These are phyloP conservation scores for Cichlasoma orientale DNA, from an alignment of 2,797 vertebrate species.

Conservation along the genomic window DNA sequence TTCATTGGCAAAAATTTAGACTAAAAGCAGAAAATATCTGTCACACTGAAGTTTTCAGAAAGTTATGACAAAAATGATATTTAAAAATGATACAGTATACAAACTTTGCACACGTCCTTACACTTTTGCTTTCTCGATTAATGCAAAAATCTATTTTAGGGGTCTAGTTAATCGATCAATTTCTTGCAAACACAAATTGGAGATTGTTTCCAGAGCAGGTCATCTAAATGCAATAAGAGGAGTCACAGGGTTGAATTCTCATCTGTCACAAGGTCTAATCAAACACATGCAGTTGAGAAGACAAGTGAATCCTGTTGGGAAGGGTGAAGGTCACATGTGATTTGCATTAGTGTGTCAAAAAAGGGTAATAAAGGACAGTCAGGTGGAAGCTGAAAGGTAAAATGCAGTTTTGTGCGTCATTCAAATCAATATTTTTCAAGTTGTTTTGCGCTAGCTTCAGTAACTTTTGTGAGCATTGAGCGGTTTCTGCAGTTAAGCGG, in stretches of 20 bases:
- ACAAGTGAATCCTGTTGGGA: slow-evolving; percentile 28
- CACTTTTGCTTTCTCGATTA: not conserved
- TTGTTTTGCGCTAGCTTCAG: not conserved
- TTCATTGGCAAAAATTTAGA: not conserved
- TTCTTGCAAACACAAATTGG: slow-evolving; percentile 19
- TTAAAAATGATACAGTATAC: not conserved
- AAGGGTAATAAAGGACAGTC: not conserved
- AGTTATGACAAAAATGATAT: not conserved
- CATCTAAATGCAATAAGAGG: slow-evolving; percentile 58
- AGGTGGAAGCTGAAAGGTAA: not conserved
- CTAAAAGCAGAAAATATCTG: not conserved
- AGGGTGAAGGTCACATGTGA: slow-evolving; percentile 40
- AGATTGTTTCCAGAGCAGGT: slow-evolving; percentile 14
- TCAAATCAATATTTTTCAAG: not conserved
- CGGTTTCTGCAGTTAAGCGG: not conserved
- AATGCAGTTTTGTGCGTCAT: not conserved
- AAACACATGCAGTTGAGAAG: slow-evolving; percentile 35
- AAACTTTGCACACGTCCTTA: not conserved
- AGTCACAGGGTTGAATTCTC: slow-evolving; percentile 46
- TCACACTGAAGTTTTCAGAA: not conserved
- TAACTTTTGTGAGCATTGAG: not conserved
- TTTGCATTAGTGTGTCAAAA: slow-evolving; percentile 21
- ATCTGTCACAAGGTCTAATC: slow-evolving; percentile 28
- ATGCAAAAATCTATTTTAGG: slow-evolving; percentile 17
- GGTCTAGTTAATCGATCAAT: slow-evolving; percentile 23